phyloP scores from a whole-genome alignment of 2,113 vertebrate genomes.

The Cavia porcellus region DNA sequence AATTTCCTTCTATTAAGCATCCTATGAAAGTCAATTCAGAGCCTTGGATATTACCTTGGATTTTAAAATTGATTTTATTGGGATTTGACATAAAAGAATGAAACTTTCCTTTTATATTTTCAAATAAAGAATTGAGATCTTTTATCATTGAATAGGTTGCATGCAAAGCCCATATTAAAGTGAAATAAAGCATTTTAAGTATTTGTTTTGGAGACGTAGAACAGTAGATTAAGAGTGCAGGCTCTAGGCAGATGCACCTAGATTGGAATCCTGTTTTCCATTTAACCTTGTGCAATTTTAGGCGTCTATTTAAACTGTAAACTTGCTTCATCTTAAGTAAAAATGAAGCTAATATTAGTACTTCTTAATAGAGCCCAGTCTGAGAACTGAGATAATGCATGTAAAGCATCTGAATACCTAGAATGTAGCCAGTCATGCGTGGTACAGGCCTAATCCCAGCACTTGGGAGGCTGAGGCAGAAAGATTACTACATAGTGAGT shows the following conservation, averaged over 20 bases:
- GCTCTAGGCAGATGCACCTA: not conserved
- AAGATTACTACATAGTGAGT: not conserved
- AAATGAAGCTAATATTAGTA: not conserved
- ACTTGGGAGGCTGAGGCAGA: not conserved
- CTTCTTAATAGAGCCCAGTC: not conserved
- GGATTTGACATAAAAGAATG: conserved; percentile 55
- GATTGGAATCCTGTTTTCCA: not conserved
- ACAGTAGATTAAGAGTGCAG: not conserved
- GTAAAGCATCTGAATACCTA: not conserved
- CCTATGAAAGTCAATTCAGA: conserved; percentile 8
- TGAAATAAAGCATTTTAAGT: conserved; percentile 2
- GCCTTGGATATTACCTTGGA: conserved; percentile 20
- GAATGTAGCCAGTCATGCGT: not conserved
- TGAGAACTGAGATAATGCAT: not conserved
- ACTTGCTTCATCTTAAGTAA: not conserved
- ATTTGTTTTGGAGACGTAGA: not conserved
- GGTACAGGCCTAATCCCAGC: not conserved
- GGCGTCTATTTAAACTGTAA: not conserved
- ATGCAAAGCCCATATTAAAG: not conserved
- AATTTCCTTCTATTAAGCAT: conserved; percentile 38
- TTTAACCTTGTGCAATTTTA: not conserved
- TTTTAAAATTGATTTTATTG: conserved; percentile 59
- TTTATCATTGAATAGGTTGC: not conserved
- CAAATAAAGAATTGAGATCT: not conserved
- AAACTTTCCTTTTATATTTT: conserved; percentile 35